These are phyloP conservation scores for Lithophane semibrunnea DNA, from an alignment of 2,888 invertebrate genomes.

Conservation along the genomic window DNA sequence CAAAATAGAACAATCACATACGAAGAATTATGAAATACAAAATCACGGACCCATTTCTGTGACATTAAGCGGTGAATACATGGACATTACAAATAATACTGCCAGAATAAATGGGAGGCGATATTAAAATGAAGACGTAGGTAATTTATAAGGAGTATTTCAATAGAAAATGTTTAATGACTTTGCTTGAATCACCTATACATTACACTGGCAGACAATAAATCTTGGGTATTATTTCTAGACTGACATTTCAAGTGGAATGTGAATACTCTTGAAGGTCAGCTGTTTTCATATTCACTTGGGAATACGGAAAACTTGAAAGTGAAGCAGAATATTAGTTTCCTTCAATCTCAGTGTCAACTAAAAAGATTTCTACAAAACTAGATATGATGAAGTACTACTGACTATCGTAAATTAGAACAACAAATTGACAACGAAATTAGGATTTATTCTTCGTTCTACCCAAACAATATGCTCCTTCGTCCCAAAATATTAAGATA, in stretches of 20 bases:
- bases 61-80: constrained; percentile 49
- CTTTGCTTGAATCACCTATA: constrained; percentile 11
- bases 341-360: background rate
- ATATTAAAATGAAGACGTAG: constrained; percentile 48
- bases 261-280: constrained; percentile 28
- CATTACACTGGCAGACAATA: constrained; percentile 25
- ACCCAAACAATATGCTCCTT: too few relatives aligned
- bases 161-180: constrained; percentile 34
- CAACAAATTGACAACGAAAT: background rate
- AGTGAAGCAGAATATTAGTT: background rate
- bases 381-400: background rate
- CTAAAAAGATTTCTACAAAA: background rate
- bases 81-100: constrained; percentile 36
- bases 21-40: constrained; percentile 43
- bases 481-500: too few relatives aligned
- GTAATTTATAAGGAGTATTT: constrained; percentile 30
- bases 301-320: constrained; percentile 14
- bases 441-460: too few relatives aligned
- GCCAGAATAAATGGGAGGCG: constrained; percentile 28
- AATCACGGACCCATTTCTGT: constrained; percentile 40
- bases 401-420: background rate
- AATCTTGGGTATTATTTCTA: constrained; percentile 33
- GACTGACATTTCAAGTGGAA: constrained; percentile 25
- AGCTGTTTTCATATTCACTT: constrained; percentile 11
- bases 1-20: background rate